phyloP scores from a whole-genome alignment of 2,888 invertebrate species.

The Rambutsinella grinnellia region DNA sequence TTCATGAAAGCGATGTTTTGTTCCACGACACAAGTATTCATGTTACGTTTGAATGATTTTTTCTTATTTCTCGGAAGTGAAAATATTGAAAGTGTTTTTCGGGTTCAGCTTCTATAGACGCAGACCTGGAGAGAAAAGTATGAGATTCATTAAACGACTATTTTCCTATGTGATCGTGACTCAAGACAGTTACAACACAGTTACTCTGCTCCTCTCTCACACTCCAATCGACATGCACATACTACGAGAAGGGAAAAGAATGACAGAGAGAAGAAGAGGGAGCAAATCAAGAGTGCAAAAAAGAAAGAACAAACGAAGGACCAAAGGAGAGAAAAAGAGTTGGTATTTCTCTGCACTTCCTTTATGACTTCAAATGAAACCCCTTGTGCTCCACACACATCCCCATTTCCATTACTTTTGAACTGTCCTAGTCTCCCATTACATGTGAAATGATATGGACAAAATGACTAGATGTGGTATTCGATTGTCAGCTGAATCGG shows the following conservation, averaged over 20 bases:
- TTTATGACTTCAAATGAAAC: slow-evolving; percentile 45
- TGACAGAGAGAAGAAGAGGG: neutral
- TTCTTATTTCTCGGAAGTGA: slow-evolving; percentile 11
- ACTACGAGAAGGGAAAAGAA: neutral
- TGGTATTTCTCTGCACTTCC: slow-evolving; percentile 28
- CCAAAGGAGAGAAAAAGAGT: slow-evolving; percentile 8
- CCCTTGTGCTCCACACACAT: slow-evolving; percentile 10
- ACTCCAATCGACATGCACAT: neutral
- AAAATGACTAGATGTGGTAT: slow-evolving; percentile 43
- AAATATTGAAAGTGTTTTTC: neutral
- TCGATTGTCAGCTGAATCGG: slow-evolving; percentile 10
- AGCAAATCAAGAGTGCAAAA: slow-evolving; percentile 12
- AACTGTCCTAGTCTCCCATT: slow-evolving; percentile 29
- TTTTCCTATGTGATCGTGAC: slow-evolving; percentile 44
- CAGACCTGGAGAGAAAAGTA: slow-evolving; percentile 12
- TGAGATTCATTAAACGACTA: slow-evolving; percentile 43
- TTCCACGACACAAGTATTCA: neutral
- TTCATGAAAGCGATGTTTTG: neutral
- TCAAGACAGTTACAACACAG: slow-evolving; percentile 15
- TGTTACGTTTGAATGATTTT: slow-evolving; percentile 18
- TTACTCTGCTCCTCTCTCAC: neutral
- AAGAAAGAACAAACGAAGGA: slow-evolving; percentile 30
- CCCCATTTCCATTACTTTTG: slow-evolving; percentile 41
- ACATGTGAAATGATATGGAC: slow-evolving; percentile 49
- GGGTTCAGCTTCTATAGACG: neutral